Evolutionary conservation across 2,888 invertebrate species (phyloP).

Genomic region (Pseudeuparius sepicola): DNA sequence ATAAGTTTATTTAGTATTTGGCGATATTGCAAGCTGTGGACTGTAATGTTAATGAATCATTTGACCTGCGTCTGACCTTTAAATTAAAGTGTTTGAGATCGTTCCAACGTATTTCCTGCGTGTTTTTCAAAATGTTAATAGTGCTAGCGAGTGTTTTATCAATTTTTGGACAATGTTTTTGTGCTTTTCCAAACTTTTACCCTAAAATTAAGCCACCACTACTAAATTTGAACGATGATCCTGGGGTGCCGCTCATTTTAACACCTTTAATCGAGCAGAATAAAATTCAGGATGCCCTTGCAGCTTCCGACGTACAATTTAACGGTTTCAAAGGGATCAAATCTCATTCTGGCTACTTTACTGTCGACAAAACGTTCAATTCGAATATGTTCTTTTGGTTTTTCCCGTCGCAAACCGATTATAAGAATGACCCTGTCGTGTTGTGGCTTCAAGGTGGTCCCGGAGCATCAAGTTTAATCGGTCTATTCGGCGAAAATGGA

Average conservation of each 20-base stretch:
- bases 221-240: constrained; percentile 26
- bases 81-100: too few species aligned
- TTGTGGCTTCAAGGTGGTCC: constrained; percentile 85
- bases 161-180: too few species aligned
- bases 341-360: constrained; percentile 75
- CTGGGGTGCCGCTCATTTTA: constrained; percentile 58
- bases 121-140: too few species aligned
- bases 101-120: too few species aligned
- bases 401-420: constrained; percentile 59
- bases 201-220: constrained; percentile 19
- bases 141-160: too few species aligned
- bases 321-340: constrained; percentile 48
- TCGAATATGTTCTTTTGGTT: constrained; percentile 91
- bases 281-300: constrained; percentile 54
- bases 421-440: constrained; percentile 56
- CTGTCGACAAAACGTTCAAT: constrained; percentile 64
- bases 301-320: constrained; percentile 43
- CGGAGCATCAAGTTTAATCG: constrained; percentile 68
- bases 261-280: constrained; percentile 65
- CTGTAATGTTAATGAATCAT: too few species aligned
- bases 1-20: too few species aligned
- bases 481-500: constrained; percentile 77
- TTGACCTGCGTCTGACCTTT: too few species aligned
- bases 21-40: too few species aligned
- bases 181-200: constrained; percentile 25